Percentiles rank a stretch among this genome's conserved stretches.
Conservation (phyloP, 2,797 vertebrate species). For the Hozukius guyotensis region DNA sequence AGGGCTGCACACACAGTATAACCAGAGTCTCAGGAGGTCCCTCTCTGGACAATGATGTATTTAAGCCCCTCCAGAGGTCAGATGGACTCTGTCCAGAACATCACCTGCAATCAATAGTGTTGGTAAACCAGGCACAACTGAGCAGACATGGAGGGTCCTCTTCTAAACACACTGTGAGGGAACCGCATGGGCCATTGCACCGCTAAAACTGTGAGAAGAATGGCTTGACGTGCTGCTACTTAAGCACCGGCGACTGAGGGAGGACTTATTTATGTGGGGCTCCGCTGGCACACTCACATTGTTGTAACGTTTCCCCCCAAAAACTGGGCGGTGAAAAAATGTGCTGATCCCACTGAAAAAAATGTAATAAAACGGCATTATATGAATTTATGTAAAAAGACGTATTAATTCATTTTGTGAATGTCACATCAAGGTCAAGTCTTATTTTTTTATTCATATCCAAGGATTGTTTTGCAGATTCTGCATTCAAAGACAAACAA, state of each 20-base stretch:
- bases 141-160: slow-evolving; percentile 78
- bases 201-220: slow-evolving; percentile 79
- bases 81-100: slow-evolving; percentile 85
- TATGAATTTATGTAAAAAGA: not conserved
- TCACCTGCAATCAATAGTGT: slow-evolving; percentile 87
- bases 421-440: not conserved
- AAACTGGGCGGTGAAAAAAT: not conserved
- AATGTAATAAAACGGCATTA: not conserved
- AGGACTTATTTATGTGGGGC: slow-evolving; percentile 53
- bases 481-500: not conserved
- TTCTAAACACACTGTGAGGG: slow-evolving; percentile 82
- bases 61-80: slow-evolving; percentile 87
- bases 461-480: not conserved
- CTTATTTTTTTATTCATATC: not conserved
- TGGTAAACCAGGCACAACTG: slow-evolving; percentile 85
- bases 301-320: not conserved
- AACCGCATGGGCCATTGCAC: slow-evolving; percentile 82
- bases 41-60: slow-evolving; percentile 85
- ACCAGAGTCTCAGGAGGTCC: slow-evolving; percentile 80
- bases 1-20: slow-evolving; percentile 69
- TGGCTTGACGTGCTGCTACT: slow-evolving; percentile 62
- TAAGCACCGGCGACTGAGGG: slow-evolving; percentile 50
- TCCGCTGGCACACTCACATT: slow-evolving; percentile 16
- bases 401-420: not conserved
- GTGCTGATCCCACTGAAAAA: not conserved